Evolutionary conservation across 2,113 vertebrate genomes (phyloP).

Genomic region (Axis porcinus): DNA sequence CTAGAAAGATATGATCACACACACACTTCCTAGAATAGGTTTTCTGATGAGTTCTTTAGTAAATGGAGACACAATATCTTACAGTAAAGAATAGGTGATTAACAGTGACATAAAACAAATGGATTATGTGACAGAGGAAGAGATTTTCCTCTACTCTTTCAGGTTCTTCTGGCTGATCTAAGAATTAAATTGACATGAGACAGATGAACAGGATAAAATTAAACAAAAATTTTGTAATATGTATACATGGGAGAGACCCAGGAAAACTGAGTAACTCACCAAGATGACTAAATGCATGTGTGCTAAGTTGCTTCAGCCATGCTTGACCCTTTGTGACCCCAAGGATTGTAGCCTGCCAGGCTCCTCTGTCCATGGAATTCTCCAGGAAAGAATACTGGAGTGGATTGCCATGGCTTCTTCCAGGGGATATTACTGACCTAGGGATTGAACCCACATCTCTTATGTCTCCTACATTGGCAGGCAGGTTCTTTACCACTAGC

Average conservation of each 20-base stretch:
- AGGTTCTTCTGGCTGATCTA: neutral
- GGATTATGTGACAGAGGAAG: neutral
- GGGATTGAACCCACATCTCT: neutral
- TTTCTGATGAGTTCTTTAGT: neutral
- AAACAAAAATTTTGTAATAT: neutral
- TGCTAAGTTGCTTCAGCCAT: neutral
- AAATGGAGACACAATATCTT: neutral
- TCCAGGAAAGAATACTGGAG: neutral
- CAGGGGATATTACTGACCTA: neutral
- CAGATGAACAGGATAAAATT: neutral
- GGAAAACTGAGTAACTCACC: neutral
- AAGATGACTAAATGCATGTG: neutral
- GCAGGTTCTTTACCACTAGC: neutral
- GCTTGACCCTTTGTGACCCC: neutral
- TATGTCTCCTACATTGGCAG: neutral
- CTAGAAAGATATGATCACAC: neutral
- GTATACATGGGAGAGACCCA: neutral
- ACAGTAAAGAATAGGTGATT: neutral
- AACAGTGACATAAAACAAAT: neutral
- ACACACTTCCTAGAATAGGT: neutral
- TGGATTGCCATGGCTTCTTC: neutral
- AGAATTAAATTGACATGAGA: neutral
- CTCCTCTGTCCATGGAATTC: neutral
- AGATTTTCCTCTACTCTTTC: neutral
- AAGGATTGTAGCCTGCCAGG: neutral